phyloP scores from a whole-genome alignment of 1,140 invertebrate species.

The Anastatus disparis region DNA sequence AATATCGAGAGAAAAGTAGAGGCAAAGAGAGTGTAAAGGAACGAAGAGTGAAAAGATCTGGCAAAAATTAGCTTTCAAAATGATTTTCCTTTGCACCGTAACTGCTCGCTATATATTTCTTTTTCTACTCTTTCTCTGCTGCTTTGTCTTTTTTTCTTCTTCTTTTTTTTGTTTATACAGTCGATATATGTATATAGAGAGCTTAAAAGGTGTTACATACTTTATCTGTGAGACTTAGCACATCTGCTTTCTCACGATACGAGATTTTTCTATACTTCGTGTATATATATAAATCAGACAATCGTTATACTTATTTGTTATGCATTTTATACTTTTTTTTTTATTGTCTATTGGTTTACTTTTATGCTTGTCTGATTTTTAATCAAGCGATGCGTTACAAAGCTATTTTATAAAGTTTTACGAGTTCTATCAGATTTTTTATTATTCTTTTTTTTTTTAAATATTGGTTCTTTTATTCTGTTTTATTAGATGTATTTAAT shows the following conservation, averaged over 20 bases:
- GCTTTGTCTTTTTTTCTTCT: not conserved
- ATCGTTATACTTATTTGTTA: constrained; percentile 24
- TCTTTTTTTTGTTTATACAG: not conserved
- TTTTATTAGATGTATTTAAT: too few species aligned
- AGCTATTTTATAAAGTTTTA: too few species aligned
- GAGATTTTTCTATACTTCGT: constrained; percentile 1
- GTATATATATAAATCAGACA: too few species aligned
- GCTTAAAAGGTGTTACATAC: constrained; percentile 24
- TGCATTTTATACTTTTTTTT: constrained; percentile 12
- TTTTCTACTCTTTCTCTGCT: not conserved
- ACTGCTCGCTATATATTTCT: not conserved
- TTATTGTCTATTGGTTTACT: too few species aligned
- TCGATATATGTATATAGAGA: not conserved
- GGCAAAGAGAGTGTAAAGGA: not conserved
- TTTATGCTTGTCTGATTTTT: too few species aligned
- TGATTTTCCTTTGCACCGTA: constrained; percentile 24
- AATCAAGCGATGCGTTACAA: too few species aligned
- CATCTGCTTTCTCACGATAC: constrained; percentile 38
- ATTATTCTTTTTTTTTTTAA: too few species aligned
- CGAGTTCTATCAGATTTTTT: too few species aligned
- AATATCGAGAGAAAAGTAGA: not conserved
- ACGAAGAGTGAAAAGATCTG: not conserved
- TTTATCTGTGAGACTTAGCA: constrained; percentile 6
- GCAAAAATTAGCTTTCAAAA: constrained; percentile 35
- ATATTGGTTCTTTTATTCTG: too few species aligned